Base-by-base conservation (phyloP, 2,113 vertebrate genomes). In the Callopanchax toddi region DNA sequence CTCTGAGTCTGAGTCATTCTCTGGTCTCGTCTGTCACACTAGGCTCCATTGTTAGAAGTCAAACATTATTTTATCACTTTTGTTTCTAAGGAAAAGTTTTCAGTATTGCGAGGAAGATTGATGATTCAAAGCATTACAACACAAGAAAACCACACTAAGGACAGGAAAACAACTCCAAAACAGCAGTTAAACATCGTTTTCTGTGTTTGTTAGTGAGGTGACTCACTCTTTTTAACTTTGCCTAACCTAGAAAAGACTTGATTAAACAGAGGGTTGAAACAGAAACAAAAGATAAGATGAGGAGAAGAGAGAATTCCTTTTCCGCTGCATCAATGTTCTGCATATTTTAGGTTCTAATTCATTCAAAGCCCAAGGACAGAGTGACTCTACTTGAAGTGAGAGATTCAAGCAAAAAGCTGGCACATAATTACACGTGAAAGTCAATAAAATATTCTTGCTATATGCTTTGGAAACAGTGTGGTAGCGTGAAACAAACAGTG, bases 101-200 rank as follows among this genome's bases (percentile, higher is more conserved):
- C 0, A 48, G 2, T 11, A 4, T 43, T 64, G 43, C 21, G 49
- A 60, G 39, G 54, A 45, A 40, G 46, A 50, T 6, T 46, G 39
- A 54, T 62, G 51, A 74, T 13, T 79, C 42, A 71, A 37, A 12
- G 17, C 37, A 60, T 40, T 67, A 59, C 36, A 23, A 62, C 23
- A 43, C 13, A 23, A 45, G 49, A 16, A 17, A 48, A 63, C 7
- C 1, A 25, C 9, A 4, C 8, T 16, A 4, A 12, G 7, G 8
- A 18, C 20, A 10, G 9, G 39, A 7, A 45, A 20, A 11, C 5
- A 32, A 16, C 13, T 34, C 13, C 11, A 60, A 3, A 48, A 43
- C 1, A 5, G 18, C 20, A 53, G 15, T 18, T 36, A 52, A 48
- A 4, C 12, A 48, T 36, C 0, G 2, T 21, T 29, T 36, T 20